Base-by-base conservation (phyloP, 2,888 invertebrate genomes). In the Gerris lacustris region DNA sequence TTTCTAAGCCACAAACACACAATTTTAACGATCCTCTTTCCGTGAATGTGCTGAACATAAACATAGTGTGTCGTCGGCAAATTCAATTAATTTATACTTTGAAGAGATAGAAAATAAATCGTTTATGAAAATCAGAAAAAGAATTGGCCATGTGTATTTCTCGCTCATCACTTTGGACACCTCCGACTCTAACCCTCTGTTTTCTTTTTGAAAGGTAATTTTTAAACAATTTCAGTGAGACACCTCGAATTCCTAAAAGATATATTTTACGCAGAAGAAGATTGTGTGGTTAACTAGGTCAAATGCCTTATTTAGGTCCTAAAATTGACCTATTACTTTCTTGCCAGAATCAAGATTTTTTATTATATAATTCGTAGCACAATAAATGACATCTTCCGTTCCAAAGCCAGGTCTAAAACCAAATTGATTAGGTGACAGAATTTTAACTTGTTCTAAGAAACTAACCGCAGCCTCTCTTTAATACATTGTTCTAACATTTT, bases 291-390 rank as follows among this genome's bases (percentile, higher is more conserved):
- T 45, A 5, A 72, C 45, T 55, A 67, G 62, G 62, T 72, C 72
- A 70, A 72, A 72, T 6, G 72, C 68, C 47, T 72, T 70, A 6
- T 70, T 70, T n/a, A 72, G 45, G 45, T 72, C 70, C 18, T 67
- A 45, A 69, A 69, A 71, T n/a, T 66, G 11, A 18, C 47, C 11
- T 11, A 47, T 47, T 7, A 47, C 47, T 47, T 47, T 47, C 11
- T 47, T 47, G 11, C 47, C 47, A 7, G 6, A 7, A 47, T 47
- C 47, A 47, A 47, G 47, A 11, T 47, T 47, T 47, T 47, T 6
- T 7, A 47, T 47, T 7, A 47, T 47, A 47, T 47, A 47, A 6
- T 47, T 47, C 11, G 47, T 47, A 47, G 47, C 47, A 47, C 11
- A 11, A 11, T 47, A 72, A 17, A 72, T 31, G 11, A 63, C 72